Conservation (phyloP, 1,140 invertebrate genomes). For the Drosophila sturtevanti region DNA sequence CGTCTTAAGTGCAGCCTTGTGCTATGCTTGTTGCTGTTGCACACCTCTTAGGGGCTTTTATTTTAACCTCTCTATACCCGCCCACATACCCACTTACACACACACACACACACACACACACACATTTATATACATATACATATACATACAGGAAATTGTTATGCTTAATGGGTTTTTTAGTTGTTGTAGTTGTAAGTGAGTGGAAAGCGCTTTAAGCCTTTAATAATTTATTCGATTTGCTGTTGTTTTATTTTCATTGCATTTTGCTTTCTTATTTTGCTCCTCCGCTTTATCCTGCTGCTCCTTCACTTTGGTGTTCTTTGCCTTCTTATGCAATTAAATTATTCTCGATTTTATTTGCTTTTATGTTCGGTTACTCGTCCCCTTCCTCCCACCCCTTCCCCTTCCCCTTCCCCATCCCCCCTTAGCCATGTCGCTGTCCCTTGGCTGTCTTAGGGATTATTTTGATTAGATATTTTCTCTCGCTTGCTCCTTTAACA, state of each 20-base stretch:
- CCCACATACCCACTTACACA: conserved; percentile 20
- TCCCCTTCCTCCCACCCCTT: not conserved
- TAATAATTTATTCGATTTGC: conserved; percentile 55
- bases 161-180: conserved; percentile 61
- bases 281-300: conserved; percentile 1
- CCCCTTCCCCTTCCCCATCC: not conserved
- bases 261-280: conserved; percentile 9
- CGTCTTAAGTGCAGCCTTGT: conserved; percentile 63
- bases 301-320: not conserved
- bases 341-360: conserved; percentile 11
- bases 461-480: conserved; percentile 32
- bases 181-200: conserved; percentile 23
- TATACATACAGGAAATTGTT: conserved; percentile 61
- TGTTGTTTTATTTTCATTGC: conserved; percentile 9
- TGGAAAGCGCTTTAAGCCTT: conserved; percentile 10
- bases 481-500: conserved; percentile 5
- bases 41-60: conserved; percentile 40
- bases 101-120: conserved; percentile 18
- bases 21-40: conserved; percentile 50
- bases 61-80: conserved; percentile 30
- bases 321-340: conserved; percentile 28
- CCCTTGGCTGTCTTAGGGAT: not conserved
- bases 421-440: not conserved
- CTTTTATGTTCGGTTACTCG: conserved; percentile 20
- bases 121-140: not conserved